phyloP scores from a whole-genome alignment of 1,140 invertebrate species.

The Heliconius himera region DNA sequence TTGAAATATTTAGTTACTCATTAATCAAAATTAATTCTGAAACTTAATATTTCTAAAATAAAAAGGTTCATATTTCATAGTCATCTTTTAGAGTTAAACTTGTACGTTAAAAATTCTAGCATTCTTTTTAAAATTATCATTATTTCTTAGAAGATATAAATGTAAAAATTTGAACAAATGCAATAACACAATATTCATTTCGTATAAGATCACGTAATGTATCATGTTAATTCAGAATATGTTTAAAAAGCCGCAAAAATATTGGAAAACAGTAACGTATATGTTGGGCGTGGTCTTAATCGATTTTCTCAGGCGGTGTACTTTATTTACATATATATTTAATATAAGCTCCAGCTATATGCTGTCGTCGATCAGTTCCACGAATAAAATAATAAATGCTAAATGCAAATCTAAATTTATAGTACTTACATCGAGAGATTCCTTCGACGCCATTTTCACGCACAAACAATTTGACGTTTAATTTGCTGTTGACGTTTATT shows the following conservation, averaged over 20 bases:
- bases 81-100: not conserved
- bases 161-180: not conserved
- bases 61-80: not conserved
- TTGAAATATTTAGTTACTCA: too few relatives aligned
- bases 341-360: not conserved
- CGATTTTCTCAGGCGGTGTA: constrained; percentile 26
- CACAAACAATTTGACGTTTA: constrained; percentile 73
- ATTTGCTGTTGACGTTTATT: constrained; percentile 60
- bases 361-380: not conserved
- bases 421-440: constrained; percentile 78
- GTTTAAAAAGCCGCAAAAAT: constrained; percentile 31
- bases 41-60: not conserved
- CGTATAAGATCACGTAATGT: not conserved
- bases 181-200: not conserved
- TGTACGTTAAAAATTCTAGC: not conserved
- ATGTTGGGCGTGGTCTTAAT: constrained; percentile 37
- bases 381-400: constrained; percentile 16
- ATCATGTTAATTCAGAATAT: constrained; percentile 25
- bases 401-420: constrained; percentile 36
- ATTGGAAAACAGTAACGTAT: not conserved
- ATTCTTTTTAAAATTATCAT: not conserved
- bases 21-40: not conserved
- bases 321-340: not conserved
- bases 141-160: not conserved
- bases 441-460: constrained; percentile 79